phyloP scores from a whole-genome alignment of 1,140 invertebrate species.

The Drosophila miranda region DNA sequence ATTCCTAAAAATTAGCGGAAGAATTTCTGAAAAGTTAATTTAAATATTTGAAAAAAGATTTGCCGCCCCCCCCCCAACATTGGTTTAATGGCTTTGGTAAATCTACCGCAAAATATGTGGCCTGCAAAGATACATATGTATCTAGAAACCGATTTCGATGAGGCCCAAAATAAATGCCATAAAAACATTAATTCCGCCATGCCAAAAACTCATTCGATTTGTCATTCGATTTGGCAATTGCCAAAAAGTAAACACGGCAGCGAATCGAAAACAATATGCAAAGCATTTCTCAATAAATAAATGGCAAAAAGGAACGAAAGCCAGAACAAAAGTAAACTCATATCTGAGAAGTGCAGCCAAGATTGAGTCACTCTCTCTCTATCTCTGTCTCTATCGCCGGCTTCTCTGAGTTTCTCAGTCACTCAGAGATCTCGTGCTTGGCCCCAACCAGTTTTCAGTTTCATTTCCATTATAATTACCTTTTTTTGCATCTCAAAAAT shows the following conservation, averaged over 20 bases:
- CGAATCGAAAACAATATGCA: conserved; percentile 52
- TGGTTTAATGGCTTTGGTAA: conserved; percentile 43
- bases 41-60: conserved; percentile 6
- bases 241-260: conserved; percentile 54
- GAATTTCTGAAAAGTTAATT: too few species aligned
- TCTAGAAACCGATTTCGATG: conserved; percentile 42
- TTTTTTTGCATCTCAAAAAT: conserved; percentile 50
- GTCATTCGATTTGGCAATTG: conserved; percentile 59
- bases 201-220: conserved; percentile 41
- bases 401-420: conserved; percentile 41
- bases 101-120: conserved; percentile 21
- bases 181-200: conserved; percentile 50
- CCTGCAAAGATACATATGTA: conserved; percentile 1
- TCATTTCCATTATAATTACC: conserved; percentile 60
- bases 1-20: too few species aligned
- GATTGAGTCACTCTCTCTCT: conserved; percentile 52
- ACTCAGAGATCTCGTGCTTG: conserved; percentile 10
- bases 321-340: conserved; percentile 17
- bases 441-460: conserved; percentile 63
- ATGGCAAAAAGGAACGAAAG: conserved; percentile 40
- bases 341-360: conserved; percentile 45
- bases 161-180: conserved; percentile 46
- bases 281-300: conserved; percentile 50
- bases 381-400: conserved; percentile 34
- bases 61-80: conserved; percentile 13